Conservation (phyloP, 2,113 vertebrate species). For the Archilochus colubris region DNA sequence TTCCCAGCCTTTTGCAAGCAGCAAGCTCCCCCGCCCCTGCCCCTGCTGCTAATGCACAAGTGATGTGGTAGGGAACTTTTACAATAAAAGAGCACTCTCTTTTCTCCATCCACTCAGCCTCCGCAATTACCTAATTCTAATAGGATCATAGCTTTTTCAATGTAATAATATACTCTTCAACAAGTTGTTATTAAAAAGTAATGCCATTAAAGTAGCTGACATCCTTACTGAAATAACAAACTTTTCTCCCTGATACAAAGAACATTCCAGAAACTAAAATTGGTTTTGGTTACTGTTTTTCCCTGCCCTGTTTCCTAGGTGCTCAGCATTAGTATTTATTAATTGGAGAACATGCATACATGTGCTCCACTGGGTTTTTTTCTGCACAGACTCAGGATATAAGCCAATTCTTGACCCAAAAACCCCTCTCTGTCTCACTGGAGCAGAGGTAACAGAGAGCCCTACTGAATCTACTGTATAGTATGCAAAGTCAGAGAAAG, state of each 20-base stretch:
- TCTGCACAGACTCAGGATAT: not conserved
- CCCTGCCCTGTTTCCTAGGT: not conserved
- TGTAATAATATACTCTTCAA: not conserved
- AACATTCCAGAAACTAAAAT: constrained; percentile 61
- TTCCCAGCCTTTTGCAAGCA: constrained; percentile 68
- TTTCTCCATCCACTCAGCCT: constrained; percentile 22
- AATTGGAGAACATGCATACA: not conserved
- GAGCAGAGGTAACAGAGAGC: not conserved
- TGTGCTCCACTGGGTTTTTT: not conserved
- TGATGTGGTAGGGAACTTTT: constrained; percentile 47
- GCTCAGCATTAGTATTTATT: not conserved
- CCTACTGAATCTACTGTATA: not conserved
- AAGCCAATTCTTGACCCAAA: not conserved
- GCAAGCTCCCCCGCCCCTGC: not conserved
- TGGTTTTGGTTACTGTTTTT: constrained; percentile 50
- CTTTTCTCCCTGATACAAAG: constrained; percentile 26
- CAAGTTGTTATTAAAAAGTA: constrained; percentile 25
- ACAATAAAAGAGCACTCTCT: constrained; percentile 11
- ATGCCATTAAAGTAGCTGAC: constrained; percentile 28
- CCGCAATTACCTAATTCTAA: constrained; percentile 35
- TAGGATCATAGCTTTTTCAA: not conserved
- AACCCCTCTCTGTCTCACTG: not conserved
- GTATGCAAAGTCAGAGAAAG: not conserved
- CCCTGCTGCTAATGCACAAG: constrained; percentile 61
- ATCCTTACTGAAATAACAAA: constrained; percentile 37